These are phyloP conservation scores for Muscina levida DNA, from an alignment of 2,888 invertebrate genomes.

Conservation along the genomic window DNA sequence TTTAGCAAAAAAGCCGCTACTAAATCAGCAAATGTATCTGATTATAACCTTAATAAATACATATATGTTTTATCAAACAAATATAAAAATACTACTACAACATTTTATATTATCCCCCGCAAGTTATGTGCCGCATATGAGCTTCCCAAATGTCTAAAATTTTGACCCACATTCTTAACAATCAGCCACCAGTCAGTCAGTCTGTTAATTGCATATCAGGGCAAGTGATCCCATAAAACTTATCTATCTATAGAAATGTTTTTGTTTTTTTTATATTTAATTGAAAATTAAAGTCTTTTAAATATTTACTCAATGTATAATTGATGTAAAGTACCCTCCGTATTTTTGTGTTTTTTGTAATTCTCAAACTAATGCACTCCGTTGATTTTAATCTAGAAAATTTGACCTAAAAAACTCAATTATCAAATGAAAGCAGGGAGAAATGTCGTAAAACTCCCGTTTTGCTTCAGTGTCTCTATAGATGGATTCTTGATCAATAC, in stretches of 20 bases:
- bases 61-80: no score
- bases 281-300: conserved; percentile 1
- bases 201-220: neutral
- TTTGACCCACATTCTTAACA: neutral
- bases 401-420: conserved; percentile 33
- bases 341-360: neutral
- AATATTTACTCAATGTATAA: conserved; percentile 21
- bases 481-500: conserved; percentile 22
- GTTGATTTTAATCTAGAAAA: neutral
- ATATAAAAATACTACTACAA: no score
- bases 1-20: no score
- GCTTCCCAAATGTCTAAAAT: no score
- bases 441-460: conserved; percentile 35
- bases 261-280: neutral
- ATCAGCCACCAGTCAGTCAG: neutral
- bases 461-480: conserved; percentile 15
- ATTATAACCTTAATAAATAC: no score
- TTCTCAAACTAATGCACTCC: neutral
- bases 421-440: neutral
- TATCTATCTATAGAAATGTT: conserved; percentile 9
- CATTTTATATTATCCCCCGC: no score
- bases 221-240: conserved; percentile 3
- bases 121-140: no score
- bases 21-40: no score
- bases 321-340: conserved; percentile 9